phyloP scores from a whole-genome alignment of 2,113 vertebrate genomes.

The Trichechus manatus region DNA sequence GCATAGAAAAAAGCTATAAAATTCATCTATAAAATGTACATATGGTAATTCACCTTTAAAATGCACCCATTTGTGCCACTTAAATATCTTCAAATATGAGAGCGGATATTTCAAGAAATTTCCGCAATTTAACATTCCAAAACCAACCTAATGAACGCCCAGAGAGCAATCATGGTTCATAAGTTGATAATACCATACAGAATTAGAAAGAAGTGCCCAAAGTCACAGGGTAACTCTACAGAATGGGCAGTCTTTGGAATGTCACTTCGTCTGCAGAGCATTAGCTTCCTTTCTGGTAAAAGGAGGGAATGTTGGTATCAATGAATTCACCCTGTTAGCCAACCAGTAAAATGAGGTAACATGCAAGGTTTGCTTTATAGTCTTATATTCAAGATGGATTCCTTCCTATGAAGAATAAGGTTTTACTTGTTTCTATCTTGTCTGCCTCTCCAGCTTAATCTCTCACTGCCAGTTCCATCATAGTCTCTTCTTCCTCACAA shows the following conservation, averaged over 20 bases:
- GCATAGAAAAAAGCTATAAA: constrained; percentile 22
- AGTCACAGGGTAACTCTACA: background rate
- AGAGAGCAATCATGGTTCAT: background rate
- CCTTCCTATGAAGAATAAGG: background rate
- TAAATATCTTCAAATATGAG: constrained; percentile 61
- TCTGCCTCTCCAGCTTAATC: background rate
- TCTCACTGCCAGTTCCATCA: background rate
- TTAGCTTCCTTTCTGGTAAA: background rate
- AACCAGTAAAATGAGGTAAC: background rate
- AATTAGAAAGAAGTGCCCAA: background rate
- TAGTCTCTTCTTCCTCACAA: background rate
- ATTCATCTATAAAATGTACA: constrained; percentile 49
- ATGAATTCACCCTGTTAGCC: background rate
- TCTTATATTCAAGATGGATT: background rate
- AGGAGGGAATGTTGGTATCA: background rate
- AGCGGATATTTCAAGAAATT: constrained; percentile 46
- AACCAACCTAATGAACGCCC: background rate
- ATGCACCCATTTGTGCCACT: constrained; percentile 8
- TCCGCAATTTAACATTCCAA: constrained; percentile 49
- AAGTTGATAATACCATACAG: background rate
- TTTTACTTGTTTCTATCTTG: background rate
- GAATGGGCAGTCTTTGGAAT: background rate
- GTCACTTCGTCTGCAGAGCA: background rate
- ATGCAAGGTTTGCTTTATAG: background rate
- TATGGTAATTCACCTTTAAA: constrained; percentile 65